phyloP scores from a whole-genome alignment of 2,797 vertebrate species.

The Chelidonichthys spinosus region DNA sequence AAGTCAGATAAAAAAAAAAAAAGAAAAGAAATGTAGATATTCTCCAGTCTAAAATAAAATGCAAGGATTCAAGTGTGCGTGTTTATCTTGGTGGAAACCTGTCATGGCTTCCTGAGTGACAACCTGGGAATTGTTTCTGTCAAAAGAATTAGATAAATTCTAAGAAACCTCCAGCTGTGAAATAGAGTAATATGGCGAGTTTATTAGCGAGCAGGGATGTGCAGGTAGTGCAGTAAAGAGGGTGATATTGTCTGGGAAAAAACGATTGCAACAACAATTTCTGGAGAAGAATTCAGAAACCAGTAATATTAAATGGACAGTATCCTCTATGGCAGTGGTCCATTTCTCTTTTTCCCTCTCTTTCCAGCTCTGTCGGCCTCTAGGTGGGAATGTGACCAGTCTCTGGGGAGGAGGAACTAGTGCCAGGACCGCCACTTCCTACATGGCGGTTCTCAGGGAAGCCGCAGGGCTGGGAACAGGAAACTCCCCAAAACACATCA shows the following conservation, averaged over 20 bases:
- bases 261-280: constrained; percentile 52
- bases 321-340: constrained; percentile 49
- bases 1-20: constrained; percentile 8
- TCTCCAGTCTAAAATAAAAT: constrained; percentile 40
- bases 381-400: constrained; percentile 60
- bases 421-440: constrained; percentile 79
- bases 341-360: constrained; percentile 33
- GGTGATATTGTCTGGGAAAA: constrained; percentile 66
- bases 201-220: constrained; percentile 64
- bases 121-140: constrained; percentile 65
- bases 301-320: constrained; percentile 63
- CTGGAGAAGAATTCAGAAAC: constrained; percentile 57
- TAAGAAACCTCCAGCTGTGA: constrained; percentile 71
- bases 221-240: constrained; percentile 51
- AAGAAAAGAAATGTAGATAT: neutral
- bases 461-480: constrained; percentile 78
- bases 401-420: constrained; percentile 45
- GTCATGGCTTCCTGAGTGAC: constrained; percentile 53
- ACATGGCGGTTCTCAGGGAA: constrained; percentile 82
- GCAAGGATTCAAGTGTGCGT: constrained; percentile 28
- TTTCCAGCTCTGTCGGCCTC: constrained; percentile 20
- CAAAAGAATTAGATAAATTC: constrained; percentile 67
- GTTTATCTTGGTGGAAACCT: constrained; percentile 58
- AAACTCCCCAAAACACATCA: constrained; percentile 78
- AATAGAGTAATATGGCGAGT: constrained; percentile 65